A percentile compares a stretch with the other conserved stretches of the same genome.
Conservation (phyloP, 2,888 invertebrate species). For the Crepidodera aurea region DNA sequence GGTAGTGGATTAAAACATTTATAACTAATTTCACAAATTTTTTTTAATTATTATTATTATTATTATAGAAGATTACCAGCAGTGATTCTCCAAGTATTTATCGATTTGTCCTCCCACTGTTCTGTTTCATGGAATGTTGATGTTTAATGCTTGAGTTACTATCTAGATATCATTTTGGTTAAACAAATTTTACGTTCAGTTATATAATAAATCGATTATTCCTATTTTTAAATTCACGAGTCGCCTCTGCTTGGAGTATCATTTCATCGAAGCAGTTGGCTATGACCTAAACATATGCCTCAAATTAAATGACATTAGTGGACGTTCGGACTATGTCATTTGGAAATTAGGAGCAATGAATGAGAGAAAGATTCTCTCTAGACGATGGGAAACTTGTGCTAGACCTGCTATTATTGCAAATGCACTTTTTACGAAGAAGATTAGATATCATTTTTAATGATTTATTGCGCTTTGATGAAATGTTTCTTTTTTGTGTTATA, state of each 20-base stretch:
- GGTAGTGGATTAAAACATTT: too few relatives aligned
- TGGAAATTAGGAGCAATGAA: slow-evolving; percentile 42
- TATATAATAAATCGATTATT: too few relatives aligned
- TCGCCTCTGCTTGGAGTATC: slow-evolving; percentile 16
- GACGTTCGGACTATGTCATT: slow-evolving; percentile 52
- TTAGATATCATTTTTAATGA: slow-evolving; percentile 21
- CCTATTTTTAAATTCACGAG: too few relatives aligned
- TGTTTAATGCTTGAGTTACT: too few relatives aligned
- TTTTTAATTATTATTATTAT: too few relatives aligned
- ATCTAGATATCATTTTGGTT: too few relatives aligned
- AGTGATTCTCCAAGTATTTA: too few relatives aligned
- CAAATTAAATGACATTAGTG: slow-evolving; percentile 58
- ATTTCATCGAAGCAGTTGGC: slow-evolving; percentile 33
- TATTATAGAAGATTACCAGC: too few relatives aligned
- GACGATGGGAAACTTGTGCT: slow-evolving; percentile 42
- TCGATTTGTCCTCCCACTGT: too few relatives aligned
- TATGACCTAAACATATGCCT: slow-evolving; percentile 54
- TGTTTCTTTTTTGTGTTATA: slow-evolving; percentile 10
- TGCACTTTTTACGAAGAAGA: slow-evolving; percentile 39
- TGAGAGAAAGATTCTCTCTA: slow-evolving; percentile 25
- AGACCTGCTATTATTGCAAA: slow-evolving; percentile 41
- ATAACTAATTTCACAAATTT: too few relatives aligned
- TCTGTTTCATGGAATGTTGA: too few relatives aligned
- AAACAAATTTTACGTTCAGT: too few relatives aligned
- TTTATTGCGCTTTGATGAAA: slow-evolving; percentile 28